Evolutionary conservation across 2,888 invertebrate species (phyloP), one percentile per base, ranked within the genome.

Genomic region (Ophonus ardosiacus): DNA sequence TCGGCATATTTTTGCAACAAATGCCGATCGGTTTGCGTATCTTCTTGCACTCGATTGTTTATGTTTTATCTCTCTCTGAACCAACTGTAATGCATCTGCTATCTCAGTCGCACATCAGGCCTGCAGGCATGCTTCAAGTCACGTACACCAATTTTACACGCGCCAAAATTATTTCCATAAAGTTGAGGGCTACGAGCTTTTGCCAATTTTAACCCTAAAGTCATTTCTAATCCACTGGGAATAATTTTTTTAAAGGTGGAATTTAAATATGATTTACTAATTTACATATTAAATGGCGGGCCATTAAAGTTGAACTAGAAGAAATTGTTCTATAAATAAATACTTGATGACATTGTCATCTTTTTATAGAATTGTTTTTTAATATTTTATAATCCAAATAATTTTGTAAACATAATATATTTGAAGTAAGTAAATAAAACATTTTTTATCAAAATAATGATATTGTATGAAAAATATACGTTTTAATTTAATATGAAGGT

Each of bases 81-180:
- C 21, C 2, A 21, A 61, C 24, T 31, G 7, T 17, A 6, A 0
- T 40, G 61, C 57, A 74, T 83, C 13, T 13, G 71, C 74, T 74
- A 61, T 83, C 76, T 74, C 74, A 7, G 24, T 83, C 40, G 17
- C 8, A 57, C 59, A 17, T 18, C 71, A 13, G 51, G 74, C 59
- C 85, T 85, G 86, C 86, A 86, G 86, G 87, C 89, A 90, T 91
- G 91, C 90, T 88, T 87, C 86, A 87, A 87, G 92, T 92, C 92
- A 92, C 92, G 92, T 92, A 92, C 90, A 91, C 92, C 68, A 10
- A 40, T 81, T 81, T 65, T 15, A 51, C 7, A 65, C 56, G 68
- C 51, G 81, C 81, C 68, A 81, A 81, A 68, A 24, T 81, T 81
- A 65, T 81, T 81, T 65, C 56, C 81, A 17, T 81, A 68, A 51